Percentiles rank a stretch among this genome's conserved stretches.
phyloP scores from a whole-genome alignment of 2,888 invertebrate species.

The Drosophila falleni region DNA sequence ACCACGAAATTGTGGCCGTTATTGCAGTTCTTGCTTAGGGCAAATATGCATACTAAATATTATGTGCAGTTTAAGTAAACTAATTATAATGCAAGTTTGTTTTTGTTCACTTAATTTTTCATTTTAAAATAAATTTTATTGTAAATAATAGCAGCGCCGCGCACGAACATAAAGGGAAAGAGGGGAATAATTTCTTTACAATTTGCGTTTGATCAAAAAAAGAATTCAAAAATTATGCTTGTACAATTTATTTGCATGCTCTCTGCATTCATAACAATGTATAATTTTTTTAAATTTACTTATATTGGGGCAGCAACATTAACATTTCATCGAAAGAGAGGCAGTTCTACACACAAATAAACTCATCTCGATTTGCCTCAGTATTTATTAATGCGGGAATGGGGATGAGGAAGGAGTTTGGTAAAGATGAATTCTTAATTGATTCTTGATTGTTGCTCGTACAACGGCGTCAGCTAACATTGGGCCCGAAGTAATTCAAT shows the following conservation, averaged over 20 bases:
- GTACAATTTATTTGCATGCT: slow-evolving; percentile 53
- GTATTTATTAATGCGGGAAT: neutral
- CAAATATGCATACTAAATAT: slow-evolving; percentile 32
- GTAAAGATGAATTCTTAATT: neutral
- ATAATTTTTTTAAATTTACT: slow-evolving; percentile 28
- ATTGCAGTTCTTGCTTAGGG: slow-evolving; percentile 52
- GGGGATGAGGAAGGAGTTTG: neutral
- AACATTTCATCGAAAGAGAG: slow-evolving; percentile 27
- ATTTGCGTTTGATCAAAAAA: neutral
- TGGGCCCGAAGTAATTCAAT: slow-evolving; percentile 35
- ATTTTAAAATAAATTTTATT: slow-evolving; percentile 22
- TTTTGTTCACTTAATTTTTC: neutral
- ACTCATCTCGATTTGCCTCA: too few species aligned
- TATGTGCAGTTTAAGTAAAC: slow-evolving; percentile 43
- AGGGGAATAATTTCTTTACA: slow-evolving; percentile 4
- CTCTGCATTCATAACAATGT: slow-evolving; percentile 26
- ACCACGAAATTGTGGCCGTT: slow-evolving; percentile 25
- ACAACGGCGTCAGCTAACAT: slow-evolving; percentile 29
- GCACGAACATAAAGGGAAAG: neutral
- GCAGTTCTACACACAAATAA: neutral
- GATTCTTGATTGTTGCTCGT: slow-evolving; percentile 14
- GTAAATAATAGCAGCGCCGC: slow-evolving; percentile 11
- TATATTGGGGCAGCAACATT: slow-evolving; percentile 31
- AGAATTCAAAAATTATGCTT: slow-evolving; percentile 16
- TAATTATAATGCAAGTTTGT: slow-evolving; percentile 37